Base-by-base conservation (phyloP, 35 echinoderm and acorn worm species). In the Patiria miniata region DNA sequence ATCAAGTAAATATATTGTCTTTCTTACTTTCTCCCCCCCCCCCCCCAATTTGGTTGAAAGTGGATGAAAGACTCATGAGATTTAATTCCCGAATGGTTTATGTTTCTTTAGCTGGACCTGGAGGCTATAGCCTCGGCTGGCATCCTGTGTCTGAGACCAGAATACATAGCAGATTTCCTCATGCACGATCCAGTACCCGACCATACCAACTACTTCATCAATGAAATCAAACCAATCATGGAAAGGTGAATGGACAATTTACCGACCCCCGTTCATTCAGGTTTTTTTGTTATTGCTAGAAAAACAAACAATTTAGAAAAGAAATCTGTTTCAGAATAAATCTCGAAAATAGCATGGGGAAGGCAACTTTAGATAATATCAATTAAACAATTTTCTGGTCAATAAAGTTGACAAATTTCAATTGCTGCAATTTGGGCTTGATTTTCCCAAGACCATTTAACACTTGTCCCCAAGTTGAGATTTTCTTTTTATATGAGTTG, bases 101-200 rank as follows among this genome's bases (percentile, higher is more conserved):
- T 30, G 0, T 73, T 69, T 83, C 80, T 68, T 51, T 8, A 97
- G 95, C 77, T 94, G 69, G 91, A 92, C 39, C 73, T 91, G 15
- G 81, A 86, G 39, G 73, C 39, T 21, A 56, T 97, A 9, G 88
- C 91, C 36, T 81, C 85, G 32, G 77, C 82, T 79, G 85, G 83
- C 36, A 85, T 91, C 37, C 81, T 93, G 12, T 97, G 95, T 65
- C 81, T 97, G 57, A 97, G 88, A 68, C 91, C 95, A 21, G 95
- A 97, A 57, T 97, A 94, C 81, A 97, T 97, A 28, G 95, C 95
- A 10, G 91, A 97, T 5, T 97, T 84, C 54, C 89, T 97, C 37
- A 93, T 94, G 65, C 61, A 86, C 26, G 88, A 91, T 28, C 86
- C 91, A 52, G 7, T 36, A 16, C 95, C 95, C 28, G 83, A 91